phyloP scores from a whole-genome alignment of 1,140 invertebrate species.

The Zaprionus africanus region DNA sequence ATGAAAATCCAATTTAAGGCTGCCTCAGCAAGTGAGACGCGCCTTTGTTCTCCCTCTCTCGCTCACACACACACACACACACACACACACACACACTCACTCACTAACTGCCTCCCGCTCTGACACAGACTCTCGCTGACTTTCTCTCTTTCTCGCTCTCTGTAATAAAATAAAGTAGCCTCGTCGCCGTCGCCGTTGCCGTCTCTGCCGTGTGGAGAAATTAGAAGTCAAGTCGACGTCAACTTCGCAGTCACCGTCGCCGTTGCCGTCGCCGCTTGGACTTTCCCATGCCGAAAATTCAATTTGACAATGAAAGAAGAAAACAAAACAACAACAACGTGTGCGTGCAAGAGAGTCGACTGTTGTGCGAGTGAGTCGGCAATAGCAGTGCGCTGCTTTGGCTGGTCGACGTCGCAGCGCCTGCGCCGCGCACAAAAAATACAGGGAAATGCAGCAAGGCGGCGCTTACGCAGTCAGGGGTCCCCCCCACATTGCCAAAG shows the following conservation, averaged over 20 bases:
- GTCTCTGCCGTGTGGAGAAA: constrained; percentile 46
- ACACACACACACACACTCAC: constrained; percentile 6
- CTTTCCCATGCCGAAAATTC: constrained; percentile 78
- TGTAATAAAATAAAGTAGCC: constrained; percentile 84
- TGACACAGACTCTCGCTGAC: background rate
- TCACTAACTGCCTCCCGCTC: background rate
- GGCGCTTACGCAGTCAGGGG: constrained; percentile 63
- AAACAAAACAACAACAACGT: background rate
- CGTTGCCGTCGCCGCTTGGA: constrained; percentile 38
- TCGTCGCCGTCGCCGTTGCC: constrained; percentile 35
- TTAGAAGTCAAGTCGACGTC: constrained; percentile 32
- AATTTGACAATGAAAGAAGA: constrained; percentile 78
- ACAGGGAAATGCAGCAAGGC: constrained; percentile 75
- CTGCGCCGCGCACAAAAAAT: constrained; percentile 61
- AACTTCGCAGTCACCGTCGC: constrained; percentile 12
- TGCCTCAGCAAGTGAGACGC: constrained; percentile 56
- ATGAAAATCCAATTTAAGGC: constrained; percentile 83
- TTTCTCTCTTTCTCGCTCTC: constrained; percentile 24
- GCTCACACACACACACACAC: constrained; percentile 16
- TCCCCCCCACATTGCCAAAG: background rate
- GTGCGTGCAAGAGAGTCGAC: constrained; percentile 20
- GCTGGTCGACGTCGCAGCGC: constrained; percentile 63
- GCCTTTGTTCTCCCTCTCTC: constrained; percentile 13
- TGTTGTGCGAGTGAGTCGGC: constrained; percentile 20
- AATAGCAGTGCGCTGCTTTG: constrained; percentile 52